Evolutionary conservation across 2,797 vertebrate genomes (phyloP).

Genomic region (Oreochromis grahami): DNA sequence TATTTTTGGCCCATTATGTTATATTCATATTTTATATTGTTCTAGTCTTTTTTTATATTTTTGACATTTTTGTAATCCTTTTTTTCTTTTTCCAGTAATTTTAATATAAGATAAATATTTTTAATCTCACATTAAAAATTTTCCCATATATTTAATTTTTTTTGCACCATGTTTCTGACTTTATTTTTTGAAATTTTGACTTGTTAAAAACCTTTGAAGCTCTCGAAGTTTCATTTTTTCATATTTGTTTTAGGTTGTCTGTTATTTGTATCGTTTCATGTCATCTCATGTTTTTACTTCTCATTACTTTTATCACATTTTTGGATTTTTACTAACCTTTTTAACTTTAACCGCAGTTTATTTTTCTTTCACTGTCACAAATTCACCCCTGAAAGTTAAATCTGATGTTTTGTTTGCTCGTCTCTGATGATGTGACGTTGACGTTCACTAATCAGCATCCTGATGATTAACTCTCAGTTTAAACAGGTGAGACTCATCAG

Average conservation of each 20-base stretch:
- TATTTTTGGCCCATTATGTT: background rate
- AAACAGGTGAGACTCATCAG: background rate
- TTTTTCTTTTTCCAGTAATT: background rate
- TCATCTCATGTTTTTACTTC: background rate
- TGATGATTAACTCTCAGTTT: background rate
- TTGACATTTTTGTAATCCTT: background rate
- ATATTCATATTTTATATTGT: background rate
- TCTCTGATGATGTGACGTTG: background rate
- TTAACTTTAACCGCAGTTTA: too few species aligned
- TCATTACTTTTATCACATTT: background rate
- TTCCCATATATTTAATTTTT: fast-evolving
- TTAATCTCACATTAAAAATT: background rate
- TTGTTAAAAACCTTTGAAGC: background rate
- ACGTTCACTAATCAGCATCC: background rate
- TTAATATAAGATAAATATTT: background rate
- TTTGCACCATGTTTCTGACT: background rate
- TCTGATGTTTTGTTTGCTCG: background rate
- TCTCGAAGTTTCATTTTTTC: background rate
- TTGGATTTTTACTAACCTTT: background rate
- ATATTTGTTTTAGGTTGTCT: background rate
- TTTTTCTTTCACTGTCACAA: background rate
- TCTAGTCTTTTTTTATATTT: background rate
- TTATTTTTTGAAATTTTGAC: fast-evolving
- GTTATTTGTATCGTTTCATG: background rate
- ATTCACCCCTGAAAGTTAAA: background rate